phyloP scores from a whole-genome alignment of 2,113 vertebrate genomes.

The Saccopteryx bilineata region DNA sequence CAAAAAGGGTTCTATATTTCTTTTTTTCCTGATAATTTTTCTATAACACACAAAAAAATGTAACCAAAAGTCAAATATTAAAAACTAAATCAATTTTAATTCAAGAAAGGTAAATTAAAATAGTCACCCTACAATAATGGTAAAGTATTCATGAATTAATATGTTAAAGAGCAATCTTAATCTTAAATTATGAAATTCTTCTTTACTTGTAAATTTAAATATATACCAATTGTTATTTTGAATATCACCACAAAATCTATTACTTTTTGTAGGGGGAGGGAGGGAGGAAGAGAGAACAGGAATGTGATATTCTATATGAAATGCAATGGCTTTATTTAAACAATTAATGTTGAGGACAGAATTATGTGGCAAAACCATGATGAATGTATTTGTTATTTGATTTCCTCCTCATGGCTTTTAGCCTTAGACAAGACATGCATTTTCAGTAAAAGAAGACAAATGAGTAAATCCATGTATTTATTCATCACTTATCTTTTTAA shows the following conservation, averaged over 20 bases:
- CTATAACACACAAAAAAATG: not conserved
- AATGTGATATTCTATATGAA: not conserved
- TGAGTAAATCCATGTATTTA: not conserved
- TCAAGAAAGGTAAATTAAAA: not conserved
- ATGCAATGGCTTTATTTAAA: constrained; percentile 21
- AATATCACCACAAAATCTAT: not conserved
- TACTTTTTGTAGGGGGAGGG: not conserved
- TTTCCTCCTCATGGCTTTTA: not conserved
- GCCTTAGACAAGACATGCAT: not conserved
- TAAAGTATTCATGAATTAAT: not conserved
- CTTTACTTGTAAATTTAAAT: not conserved
- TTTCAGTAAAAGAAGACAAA: not conserved
- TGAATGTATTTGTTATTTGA: not conserved
- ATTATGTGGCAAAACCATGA: not conserved
- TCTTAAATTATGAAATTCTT: not conserved
- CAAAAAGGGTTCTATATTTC: not conserved
- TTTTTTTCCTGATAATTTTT: not conserved
- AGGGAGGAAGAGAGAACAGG: not conserved
- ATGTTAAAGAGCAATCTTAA: not conserved
- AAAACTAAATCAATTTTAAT: constrained; percentile 2
- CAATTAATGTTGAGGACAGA: not conserved
- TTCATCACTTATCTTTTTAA: not conserved
- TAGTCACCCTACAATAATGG: not conserved
- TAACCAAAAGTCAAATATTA: constrained; percentile 5
- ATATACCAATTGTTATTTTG: constrained; percentile 3